Conservation (phyloP, 2,888 invertebrate genomes). For the Tinea semifulvella region DNA sequence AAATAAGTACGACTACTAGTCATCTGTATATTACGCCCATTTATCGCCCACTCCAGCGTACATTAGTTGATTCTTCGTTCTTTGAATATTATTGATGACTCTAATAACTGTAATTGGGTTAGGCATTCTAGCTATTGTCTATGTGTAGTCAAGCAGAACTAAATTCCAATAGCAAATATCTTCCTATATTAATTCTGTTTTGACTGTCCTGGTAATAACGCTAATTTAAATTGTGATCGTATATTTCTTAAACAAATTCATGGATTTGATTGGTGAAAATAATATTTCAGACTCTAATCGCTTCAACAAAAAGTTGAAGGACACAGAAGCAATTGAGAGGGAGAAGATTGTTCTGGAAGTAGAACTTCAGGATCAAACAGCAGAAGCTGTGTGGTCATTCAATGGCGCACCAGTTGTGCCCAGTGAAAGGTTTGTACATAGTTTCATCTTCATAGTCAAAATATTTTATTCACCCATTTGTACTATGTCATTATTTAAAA, state of each 20-base stretch:
- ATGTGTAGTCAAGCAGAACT: slow-evolving; percentile 27
- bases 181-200: too few relatives aligned
- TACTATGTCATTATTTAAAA: too few relatives aligned
- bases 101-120: slow-evolving; percentile 1
- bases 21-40: too few relatives aligned
- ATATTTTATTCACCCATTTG: too few relatives aligned
- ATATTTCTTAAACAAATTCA: too few relatives aligned
- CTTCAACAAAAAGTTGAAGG: slow-evolving; percentile 97
- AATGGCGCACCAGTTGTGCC: slow-evolving; percentile 90
- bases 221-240: slow-evolving; percentile 12
- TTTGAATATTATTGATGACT: too few relatives aligned
- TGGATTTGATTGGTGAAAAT: too few relatives aligned
- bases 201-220: too few relatives aligned
- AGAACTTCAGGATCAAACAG: slow-evolving; percentile 95
- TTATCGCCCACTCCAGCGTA: too few relatives aligned
- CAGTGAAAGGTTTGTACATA: slow-evolving; percentile 67
- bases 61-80: too few relatives aligned
- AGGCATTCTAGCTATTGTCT: slow-evolving; percentile 26
- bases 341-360: slow-evolving; percentile 92
- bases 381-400: slow-evolving; percentile 93
- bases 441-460: not conserved
- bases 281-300: slow-evolving; percentile 91
- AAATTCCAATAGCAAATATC: too few relatives aligned
- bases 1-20: too few relatives aligned
- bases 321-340: slow-evolving; percentile 91